These are phyloP conservation scores for Yponomeuta sedellus DNA, from an alignment of 2,888 invertebrate genomes.

Conservation along the genomic window DNA sequence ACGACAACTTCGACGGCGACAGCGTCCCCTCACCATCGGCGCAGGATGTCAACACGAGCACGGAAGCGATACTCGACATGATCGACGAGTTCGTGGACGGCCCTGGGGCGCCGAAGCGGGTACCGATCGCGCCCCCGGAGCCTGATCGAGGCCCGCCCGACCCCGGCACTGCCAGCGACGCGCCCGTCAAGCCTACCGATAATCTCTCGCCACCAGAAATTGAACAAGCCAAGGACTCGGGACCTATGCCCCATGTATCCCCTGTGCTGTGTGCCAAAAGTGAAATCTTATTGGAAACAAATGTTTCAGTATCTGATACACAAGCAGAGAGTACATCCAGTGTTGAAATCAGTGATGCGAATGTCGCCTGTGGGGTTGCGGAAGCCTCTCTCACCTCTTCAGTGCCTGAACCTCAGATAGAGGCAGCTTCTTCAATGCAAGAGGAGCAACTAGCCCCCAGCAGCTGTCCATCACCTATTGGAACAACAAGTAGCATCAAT, in stretches of 20 bases:
- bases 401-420: constrained; percentile 21
- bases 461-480: constrained; percentile 27
- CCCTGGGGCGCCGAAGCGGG: constrained; percentile 32
- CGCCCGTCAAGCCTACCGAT: neutral
- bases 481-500: constrained; percentile 53
- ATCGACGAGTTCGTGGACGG: constrained; percentile 72
- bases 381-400: neutral
- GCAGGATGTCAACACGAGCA: constrained; percentile 68
- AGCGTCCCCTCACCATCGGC: constrained; percentile 67
- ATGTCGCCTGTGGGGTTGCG: neutral
- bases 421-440: neutral
- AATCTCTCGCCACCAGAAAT: neutral
- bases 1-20: constrained; percentile 66
- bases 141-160: constrained; percentile 10
- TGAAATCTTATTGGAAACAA: constrained; percentile 30
- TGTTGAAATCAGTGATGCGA: constrained; percentile 19
- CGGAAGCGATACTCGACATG: constrained; percentile 72
- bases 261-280: constrained; percentile 37
- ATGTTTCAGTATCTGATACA: constrained; percentile 23
- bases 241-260: constrained; percentile 7
- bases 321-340: constrained; percentile 28
- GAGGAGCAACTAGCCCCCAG: constrained; percentile 2
- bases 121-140: constrained; percentile 1
- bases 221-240: neutral
- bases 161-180: neutral